Evolutionary conservation across 1,140 invertebrate species (phyloP), one percentile per base, ranked within the genome.

Genomic region (Drepana arcuata): DNA sequence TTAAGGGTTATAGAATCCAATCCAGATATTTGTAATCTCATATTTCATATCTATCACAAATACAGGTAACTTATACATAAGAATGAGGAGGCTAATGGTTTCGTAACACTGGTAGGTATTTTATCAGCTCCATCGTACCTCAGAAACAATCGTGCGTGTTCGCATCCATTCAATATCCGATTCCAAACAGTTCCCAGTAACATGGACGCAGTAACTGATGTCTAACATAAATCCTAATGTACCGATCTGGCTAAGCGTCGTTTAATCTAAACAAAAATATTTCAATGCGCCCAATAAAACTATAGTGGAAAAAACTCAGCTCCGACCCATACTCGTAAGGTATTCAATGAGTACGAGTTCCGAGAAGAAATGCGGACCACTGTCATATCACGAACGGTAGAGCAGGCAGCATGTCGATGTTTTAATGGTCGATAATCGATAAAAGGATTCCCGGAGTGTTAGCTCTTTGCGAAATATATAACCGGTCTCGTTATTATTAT

Each of bases 231-330:
- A 81, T 77, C 77, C 77, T 75, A 77, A 79, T 77, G 72, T 70
- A 72, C 60, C 66, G 51, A 67, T 65, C 72, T 64, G 51, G 51
- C 62, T 74, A 78, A 75, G 70, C 67, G 70, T 56, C 71, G 69
- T 75, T 80, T 78, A 74, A 81, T 81, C 71, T 77, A 78, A 75
- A 77, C 71, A 70, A 72, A 79, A 79, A 81, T 81, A 81, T 81
- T 78, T 77, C 60, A 78, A 79, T 75, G 74, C 61, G 43, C 46
- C 64, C 71, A 78, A 78, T 74, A 77, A 81, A 73, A 80, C 64
- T 73, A 73, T 71, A 54, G 59, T 55, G 44, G 65, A 75, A 73
- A 59, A 65, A 74, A 70, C 42, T 34, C 27, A 32, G 32, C 34
- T 60, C 60, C 62, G 51, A 49, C 57, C 60, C 51, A 41, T 48